Evolutionary conservation across 2,113 vertebrate species (phyloP), one percentile per base, ranked within the genome.

Genomic region (Hydrolagus affinis): DNA sequence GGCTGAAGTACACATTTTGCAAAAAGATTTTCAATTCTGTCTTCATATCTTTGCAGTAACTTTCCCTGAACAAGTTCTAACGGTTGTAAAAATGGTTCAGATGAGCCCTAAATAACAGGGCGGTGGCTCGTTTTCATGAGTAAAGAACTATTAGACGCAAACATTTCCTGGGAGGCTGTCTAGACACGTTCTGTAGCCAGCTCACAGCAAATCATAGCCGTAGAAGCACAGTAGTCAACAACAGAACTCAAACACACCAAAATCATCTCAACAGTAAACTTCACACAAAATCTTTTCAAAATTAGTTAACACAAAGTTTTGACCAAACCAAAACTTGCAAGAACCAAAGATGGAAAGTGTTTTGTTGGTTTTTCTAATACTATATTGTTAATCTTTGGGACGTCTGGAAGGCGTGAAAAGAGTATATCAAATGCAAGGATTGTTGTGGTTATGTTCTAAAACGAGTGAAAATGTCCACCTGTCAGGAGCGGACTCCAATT

Each of bases 31-130:
- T 32, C 77, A 28, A 80, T 25, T 19, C 19, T 25, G 59, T 6
- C 21, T 14, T 25, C 59, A 15, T 57, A 15, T 25, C 59, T 80
- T 28, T 25, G 14, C 21, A 9, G 77, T 60, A 80, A 64, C 23
- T 60, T 80, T 80, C 23, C 77, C 6, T 23, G 64, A 25, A 80
- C 77, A 64, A 28, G 77, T 80, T 80, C 4, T 28, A 80, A 80
- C 77, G 64, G 23, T 60, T 80, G 23, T 56, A 64, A 60, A 3
- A 23, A 9, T 66, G 25, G 3, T 60, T 64, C 23, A 64, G 44
- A 28, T 28, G 57, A n/a, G 73, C 59, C 19, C n/a, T 62, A 64
- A n/a, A 80, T 14, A 25, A 25, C 23, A 30, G 77, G 77, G 77
- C 14, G 60, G 15, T 17, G 62, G 14, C 1, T 15, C 64, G 25